Evolutionary conservation across 2,888 invertebrate genomes (phyloP), one percentile per base, ranked within the genome.

Genomic region (Helleia helle): DNA sequence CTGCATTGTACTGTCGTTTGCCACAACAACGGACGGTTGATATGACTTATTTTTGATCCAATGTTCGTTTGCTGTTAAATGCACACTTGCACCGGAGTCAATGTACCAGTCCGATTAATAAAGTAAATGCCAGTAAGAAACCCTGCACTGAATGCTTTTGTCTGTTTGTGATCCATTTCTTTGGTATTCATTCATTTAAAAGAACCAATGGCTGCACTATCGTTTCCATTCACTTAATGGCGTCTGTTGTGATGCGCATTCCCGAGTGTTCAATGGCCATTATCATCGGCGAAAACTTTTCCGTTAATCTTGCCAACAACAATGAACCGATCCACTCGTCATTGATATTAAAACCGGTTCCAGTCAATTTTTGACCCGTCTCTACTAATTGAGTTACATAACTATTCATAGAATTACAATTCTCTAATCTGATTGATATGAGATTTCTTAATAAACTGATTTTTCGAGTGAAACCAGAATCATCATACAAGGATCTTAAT

Each of bases 321-420:
- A 50, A 27, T n/a, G n/a, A n/a, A n/a, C n/a, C n/a, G n/a, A n/a
- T n/a, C n/a, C n/a, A n/a, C n/a, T n/a, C n/a, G n/a, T n/a, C n/a
- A n/a, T n/a, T n/a, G n/a, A n/a, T n/a, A n/a, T n/a, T n/a, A n/a
- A n/a, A n/a, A n/a, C n/a, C n/a, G n/a, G n/a, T n/a, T n/a, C n/a
- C n/a, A n/a, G n/a, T 6, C 1, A 56, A 38, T 30, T 41, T 38
- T 7, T 56, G 51, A 8, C 47, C 45, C 1, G 53, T 52, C 24
- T 55, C 50, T 1, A 58, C 27, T 1, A 56, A 9, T 29, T 51
- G 48, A 7, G 49, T 53, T 0, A 56, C 53, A 12, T 54, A 56
- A n/a, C n/a, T 1, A 11, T 18, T 43, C 56, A 56, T 56, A 0
- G 44, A 41, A 6, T 47, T 49, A 29, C 50, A 51, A 25, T 40